Evolutionary conservation across 2,113 vertebrate genomes (phyloP), one percentile per base, ranked within the genome.

Genomic region (Trematomus loennbergii): DNA sequence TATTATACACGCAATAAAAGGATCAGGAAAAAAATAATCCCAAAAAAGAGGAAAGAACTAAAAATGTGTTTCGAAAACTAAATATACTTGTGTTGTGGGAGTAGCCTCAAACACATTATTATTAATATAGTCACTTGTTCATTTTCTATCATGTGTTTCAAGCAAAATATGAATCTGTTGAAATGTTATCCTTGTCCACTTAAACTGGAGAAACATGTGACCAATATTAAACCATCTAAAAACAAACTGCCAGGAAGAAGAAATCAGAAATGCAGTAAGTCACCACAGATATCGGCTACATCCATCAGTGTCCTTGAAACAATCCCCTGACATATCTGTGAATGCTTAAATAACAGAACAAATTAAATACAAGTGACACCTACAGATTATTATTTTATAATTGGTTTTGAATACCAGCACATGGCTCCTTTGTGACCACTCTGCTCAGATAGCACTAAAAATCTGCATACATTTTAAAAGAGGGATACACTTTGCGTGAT

Each of bases 381-480:
- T 79, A 73, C 67, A 81, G 85, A 88, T 87, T 78, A 67, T 92
- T 75, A 89, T 86, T 91, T 77, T 77, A 85, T 89, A 92, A 92
- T 92, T 89, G 81, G 79, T 84, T 90, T 81, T 90, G 88, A 93
- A 89, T 83, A 89, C 74, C 66, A 63, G 82, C 84, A 84, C 73
- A 88, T 75, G 70, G 78, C 79, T 92, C 91, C 90, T 92, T 73
- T n/a, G 90, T 88, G 91, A 75, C 88, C 87, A 86, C 78, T 91
- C 85, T 87, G 82, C 87, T 82, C 60, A 81, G 83, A 92, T 87
- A 84, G 79, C 72, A 74, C 36, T 77, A 79, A 86, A 86, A 92
- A 88, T 89, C 78, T 29, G 77, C 90, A 93, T 93, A 89, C 86
- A 86, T 90, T 84, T 89, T 86, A 93, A 92, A 82, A 84, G 82